phyloP scores from a whole-genome alignment of 2,797 vertebrate species.

The Tamandua tetradactyla region DNA sequence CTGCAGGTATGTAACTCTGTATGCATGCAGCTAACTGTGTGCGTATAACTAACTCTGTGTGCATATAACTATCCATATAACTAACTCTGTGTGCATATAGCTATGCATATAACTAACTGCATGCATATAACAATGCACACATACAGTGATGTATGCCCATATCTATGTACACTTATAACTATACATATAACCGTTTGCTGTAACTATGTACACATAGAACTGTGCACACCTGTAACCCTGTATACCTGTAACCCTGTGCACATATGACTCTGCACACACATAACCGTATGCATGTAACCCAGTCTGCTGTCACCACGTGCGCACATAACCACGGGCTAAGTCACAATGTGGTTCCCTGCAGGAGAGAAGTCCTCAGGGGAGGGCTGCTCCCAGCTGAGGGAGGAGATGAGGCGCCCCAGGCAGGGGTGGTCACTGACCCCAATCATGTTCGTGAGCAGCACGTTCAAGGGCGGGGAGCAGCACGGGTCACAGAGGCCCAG shows the following conservation, averaged over 20 bases:
- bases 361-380: not conserved
- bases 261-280: too few relatives aligned
- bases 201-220: fast-evolving
- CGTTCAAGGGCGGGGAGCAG: too few relatives aligned
- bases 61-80: too few relatives aligned
- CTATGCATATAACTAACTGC: too few relatives aligned
- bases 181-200: too few relatives aligned
- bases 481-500: not conserved
- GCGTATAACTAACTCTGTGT: too few relatives aligned
- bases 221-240: not conserved
- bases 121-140: too few relatives aligned
- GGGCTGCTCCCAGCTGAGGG: not conserved
- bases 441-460: too few relatives aligned
- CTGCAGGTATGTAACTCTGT: not conserved
- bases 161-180: fast-evolving
- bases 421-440: not conserved
- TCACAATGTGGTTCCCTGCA: not conserved
- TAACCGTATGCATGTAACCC: not conserved
- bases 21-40: not conserved
- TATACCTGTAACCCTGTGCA: too few relatives aligned
- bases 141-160: too few relatives aligned
- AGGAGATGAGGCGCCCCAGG: not conserved
- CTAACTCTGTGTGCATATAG: too few relatives aligned
- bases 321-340: too few relatives aligned
- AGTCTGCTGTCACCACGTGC: fast-evolving